Percentiles rank a stretch among this genome's conserved stretches.
Conservation (phyloP, 2,888 invertebrate species). For the Lasioglossum lativentre region DNA sequence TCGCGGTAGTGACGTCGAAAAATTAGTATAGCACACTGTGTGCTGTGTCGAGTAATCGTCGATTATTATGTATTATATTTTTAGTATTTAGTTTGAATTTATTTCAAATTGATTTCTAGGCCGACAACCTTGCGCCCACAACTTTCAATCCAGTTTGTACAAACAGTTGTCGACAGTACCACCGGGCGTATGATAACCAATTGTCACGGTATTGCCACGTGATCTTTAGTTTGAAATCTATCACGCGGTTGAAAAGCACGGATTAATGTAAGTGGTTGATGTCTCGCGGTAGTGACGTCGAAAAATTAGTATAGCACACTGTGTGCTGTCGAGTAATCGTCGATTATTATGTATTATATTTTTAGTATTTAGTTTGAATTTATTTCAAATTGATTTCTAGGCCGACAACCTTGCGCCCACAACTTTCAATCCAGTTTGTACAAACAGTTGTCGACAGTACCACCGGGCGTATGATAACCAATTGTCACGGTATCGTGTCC, state of each 20-base stretch:
- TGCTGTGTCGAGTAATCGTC: neutral
- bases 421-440: neutral
- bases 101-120: neutral
- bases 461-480: neutral
- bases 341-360: neutral
- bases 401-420: neutral
- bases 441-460: neutral
- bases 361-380: neutral
- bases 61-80: neutral
- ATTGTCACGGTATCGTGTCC: neutral
- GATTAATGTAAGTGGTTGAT: neutral
- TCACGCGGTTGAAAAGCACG: neutral
- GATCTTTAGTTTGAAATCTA: neutral
- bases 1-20: neutral
- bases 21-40: neutral
- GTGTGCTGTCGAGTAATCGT: neutral
- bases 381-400: neutral
- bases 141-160: neutral
- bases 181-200: neutral
- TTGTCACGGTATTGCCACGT: neutral
- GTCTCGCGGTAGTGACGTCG: neutral
- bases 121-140: neutral
- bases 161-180: neutral
- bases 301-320: neutral
- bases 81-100: neutral